Base-by-base conservation (phyloP, 2,113 vertebrate genomes). In the Platichthys flesus region DNA sequence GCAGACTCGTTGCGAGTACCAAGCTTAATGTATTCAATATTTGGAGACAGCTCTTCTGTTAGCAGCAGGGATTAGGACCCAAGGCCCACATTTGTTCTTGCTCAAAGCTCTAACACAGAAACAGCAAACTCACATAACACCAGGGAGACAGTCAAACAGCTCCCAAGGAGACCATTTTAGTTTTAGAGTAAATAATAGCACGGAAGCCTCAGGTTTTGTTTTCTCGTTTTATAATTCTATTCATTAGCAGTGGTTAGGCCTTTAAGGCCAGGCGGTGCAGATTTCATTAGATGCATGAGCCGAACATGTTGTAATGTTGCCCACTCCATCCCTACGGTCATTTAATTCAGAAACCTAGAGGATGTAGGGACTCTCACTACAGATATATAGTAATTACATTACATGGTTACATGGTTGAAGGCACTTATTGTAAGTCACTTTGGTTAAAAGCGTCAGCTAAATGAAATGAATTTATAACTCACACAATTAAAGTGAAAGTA, bases 21-120 rank as follows among this genome's bases (percentile, higher is more conserved):
- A 71, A 81, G 79, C 77, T 74, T 62, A 86, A 79, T 70, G 73
- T 69, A 86, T 84, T 86, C 70, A 83, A 83, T 81, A 79, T 88
- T 86, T 83, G 79, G 57, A 86, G 83, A 78, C 80, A 74, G 74
- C 75, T 79, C 60, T 47, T 79, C 45, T 85, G 67, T 86, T 81
- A 71, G 64, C 81, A 71, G 68, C 9, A 24, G 71, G 71, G 74
- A 80, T 71, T 45, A 63, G 52, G 64, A 81, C 79, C 71, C 62
- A 49, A 51, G 76, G 81, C 76, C 51, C 79, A 70, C 66, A 82
- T 86, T 88, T 88, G 85, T 76, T 86, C 71, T 78, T 61, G 81
- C 83, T 84, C 31, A 71, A 28, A 89, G 87, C 83, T 65, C 63
- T 56, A 80, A 75, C 68, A 85, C 42, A 55, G 69, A 79, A 75